These are phyloP conservation scores for Yponomeuta sedellus DNA, from an alignment of 2,888 invertebrate genomes.

Conservation along the genomic window DNA sequence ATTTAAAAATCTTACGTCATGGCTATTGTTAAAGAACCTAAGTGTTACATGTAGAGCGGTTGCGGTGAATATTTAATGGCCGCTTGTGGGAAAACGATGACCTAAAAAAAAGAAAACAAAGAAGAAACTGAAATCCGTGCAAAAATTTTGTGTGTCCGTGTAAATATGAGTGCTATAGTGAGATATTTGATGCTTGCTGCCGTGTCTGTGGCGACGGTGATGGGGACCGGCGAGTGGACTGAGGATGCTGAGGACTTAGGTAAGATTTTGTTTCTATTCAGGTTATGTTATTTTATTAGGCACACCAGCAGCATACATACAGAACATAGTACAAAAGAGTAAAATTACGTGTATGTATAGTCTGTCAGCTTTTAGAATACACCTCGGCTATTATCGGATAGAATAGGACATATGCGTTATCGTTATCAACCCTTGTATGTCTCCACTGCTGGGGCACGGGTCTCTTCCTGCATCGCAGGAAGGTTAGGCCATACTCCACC, in stretches of 20 bases:
- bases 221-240: slow-evolving; percentile 67
- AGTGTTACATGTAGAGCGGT: background rate
- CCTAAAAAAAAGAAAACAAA: background rate
- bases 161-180: slow-evolving; percentile 37
- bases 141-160: background rate
- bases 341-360: no score
- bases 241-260: slow-evolving; percentile 70
- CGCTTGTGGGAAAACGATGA: background rate
- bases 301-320: no score
- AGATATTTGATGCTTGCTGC: slow-evolving; percentile 39
- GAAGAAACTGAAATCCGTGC: background rate
- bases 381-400: no score
- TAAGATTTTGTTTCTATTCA: slow-evolving; percentile 35
- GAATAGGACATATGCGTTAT: no score
- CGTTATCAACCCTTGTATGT: no score
- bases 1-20: no score
- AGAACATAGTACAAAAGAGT: no score
- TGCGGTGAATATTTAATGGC: background rate
- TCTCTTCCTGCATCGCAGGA: no score
- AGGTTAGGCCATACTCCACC: no score
- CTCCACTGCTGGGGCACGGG: no score
- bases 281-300: no score
- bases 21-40: slow-evolving; percentile 2
- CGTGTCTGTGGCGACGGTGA: slow-evolving; percentile 43
- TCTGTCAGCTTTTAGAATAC: no score